Percentiles rank a stretch among this genome's conserved stretches.
phyloP scores from a whole-genome alignment of 2,113 vertebrate species.

The Gymnogyps californianus region DNA sequence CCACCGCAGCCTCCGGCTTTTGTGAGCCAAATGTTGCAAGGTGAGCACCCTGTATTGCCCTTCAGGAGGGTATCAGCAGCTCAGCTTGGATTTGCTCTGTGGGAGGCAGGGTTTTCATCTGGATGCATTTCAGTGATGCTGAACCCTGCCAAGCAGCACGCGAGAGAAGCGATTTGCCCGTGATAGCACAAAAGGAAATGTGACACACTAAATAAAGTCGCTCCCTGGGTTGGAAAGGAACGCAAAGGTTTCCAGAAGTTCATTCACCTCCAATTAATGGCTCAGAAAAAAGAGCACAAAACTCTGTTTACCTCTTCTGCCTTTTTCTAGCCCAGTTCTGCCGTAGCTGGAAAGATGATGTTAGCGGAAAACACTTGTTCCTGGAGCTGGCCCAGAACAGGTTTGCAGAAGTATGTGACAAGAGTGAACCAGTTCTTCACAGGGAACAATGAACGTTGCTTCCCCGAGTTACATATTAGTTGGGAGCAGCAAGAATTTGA shows the following conservation, averaged over 20 bases:
- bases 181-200: neutral
- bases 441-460: neutral
- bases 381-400: neutral
- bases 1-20: neutral
- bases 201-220: neutral
- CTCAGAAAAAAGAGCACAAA: neutral
- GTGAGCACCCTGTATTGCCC: rapidly evolving
- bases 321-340: neutral
- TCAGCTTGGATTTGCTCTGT: neutral
- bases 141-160: neutral
- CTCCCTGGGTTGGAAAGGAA: neutral
- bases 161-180: neutral
- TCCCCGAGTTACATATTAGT: neutral
- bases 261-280: neutral
- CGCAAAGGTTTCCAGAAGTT: neutral
- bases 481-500: neutral
- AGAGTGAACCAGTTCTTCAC: neutral
- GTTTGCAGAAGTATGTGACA: neutral
- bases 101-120: neutral
- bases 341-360: neutral
- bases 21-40: neutral
- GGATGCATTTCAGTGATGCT: neutral
- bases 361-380: neutral
- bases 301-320: neutral
- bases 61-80: neutral